Conservation (phyloP, 2,113 vertebrate genomes). For the Hymenochirus boettgeri region DNA sequence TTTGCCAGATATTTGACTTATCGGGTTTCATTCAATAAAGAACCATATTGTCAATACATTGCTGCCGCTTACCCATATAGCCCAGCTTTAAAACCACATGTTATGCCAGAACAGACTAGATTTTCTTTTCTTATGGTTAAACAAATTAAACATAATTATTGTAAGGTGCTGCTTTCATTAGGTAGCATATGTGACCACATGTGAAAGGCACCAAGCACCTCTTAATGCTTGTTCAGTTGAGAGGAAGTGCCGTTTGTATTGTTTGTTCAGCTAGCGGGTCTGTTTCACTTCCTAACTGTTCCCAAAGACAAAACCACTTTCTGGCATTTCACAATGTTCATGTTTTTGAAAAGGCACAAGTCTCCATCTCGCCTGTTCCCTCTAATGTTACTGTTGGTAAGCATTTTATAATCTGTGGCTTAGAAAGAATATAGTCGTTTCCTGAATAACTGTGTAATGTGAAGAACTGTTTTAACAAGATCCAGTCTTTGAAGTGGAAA, state of each 20-base stretch:
- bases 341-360: constrained; percentile 30
- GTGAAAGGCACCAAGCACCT: constrained; percentile 58
- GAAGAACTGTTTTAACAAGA: constrained; percentile 7
- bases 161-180: constrained; percentile 68
- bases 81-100: constrained; percentile 18
- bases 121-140: constrained; percentile 3
- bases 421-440: constrained; percentile 13
- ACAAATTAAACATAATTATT: constrained; percentile 15
- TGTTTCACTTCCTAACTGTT: constrained; percentile 60
- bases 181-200: constrained; percentile 74
- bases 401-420: constrained; percentile 27
- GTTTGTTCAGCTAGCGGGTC: constrained; percentile 55
- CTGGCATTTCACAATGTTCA: constrained; percentile 30
- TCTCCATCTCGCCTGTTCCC: constrained; percentile 27
- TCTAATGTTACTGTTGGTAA: constrained; percentile 23
- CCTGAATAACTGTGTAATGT: constrained; percentile 16
- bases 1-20: constrained; percentile 13
- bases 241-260: constrained; percentile 56
- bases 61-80: not conserved
- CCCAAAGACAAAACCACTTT: constrained; percentile 39
- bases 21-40: constrained; percentile 6
- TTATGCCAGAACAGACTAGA: not conserved
- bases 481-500: constrained; percentile 6
- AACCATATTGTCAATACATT: constrained; percentile 1
- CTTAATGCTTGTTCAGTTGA: constrained; percentile 49